phyloP scores from a whole-genome alignment of 2,797 vertebrate species.

The Enteromius unitaeniatus region DNA sequence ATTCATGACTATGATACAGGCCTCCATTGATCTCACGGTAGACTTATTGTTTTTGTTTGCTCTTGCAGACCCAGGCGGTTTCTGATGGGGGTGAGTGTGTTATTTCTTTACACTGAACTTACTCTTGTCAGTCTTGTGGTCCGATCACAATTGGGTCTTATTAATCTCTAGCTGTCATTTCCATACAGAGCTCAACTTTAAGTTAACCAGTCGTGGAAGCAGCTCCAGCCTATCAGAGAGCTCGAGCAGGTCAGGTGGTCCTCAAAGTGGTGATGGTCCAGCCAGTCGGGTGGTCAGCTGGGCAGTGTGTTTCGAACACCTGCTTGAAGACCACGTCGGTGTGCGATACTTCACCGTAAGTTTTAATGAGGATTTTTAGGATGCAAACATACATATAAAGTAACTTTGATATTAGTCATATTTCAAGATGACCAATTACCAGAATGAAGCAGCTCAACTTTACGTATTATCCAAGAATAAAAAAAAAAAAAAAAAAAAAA shows the following conservation, averaged over 20 bases:
- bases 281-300: conserved; percentile 80
- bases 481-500: no score
- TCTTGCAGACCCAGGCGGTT: conserved; percentile 80
- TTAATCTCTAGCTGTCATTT: not conserved
- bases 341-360: conserved; percentile 87
- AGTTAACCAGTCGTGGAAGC: conserved; percentile 72
- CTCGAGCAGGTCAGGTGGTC: conserved; percentile 60
- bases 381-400: not conserved
- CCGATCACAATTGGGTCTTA: not conserved
- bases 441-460: not conserved
- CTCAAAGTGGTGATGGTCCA: not conserved
- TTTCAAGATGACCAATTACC: not conserved
- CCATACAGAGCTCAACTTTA: conserved; percentile 78
- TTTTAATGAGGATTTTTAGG: not conserved
- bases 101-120: not conserved
- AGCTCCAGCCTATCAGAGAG: conserved; percentile 79
- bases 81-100: conserved; percentile 86
- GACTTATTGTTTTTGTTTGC: conserved; percentile 46
- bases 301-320: conserved; percentile 84
- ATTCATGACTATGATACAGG: not conserved
- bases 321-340: conserved; percentile 83
- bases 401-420: not conserved
- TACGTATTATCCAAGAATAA: not conserved
- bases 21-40: not conserved
- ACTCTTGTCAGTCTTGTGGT: not conserved